Base-by-base conservation (phyloP, 92 coral and sea anemone species). In the Phenganax subtilis region DNA sequence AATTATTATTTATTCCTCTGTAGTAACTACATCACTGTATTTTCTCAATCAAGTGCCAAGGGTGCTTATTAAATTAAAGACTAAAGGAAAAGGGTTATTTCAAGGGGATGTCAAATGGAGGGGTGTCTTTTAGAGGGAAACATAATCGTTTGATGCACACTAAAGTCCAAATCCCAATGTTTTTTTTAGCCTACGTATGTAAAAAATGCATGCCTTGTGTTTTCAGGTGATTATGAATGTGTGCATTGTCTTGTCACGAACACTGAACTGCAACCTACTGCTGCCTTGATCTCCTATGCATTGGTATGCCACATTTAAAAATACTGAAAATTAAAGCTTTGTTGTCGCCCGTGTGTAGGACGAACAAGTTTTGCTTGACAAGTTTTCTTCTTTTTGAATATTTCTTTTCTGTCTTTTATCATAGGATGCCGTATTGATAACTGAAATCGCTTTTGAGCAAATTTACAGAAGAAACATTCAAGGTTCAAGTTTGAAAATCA, bases 171-270 rank as follows among this genome's bases (percentile, higher is more conserved):
- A 1, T 14, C 25, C 7, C 4, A 4, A 59, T 20, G 16, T 59
- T 20, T 14, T 59, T 59, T 14, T 7, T 20, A 14, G 3, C 25
- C n/a, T 59, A 59, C 7, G 37, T 29, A 30, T 7, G 29, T 29
- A 0, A 17, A 30, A 80, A 5, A 2, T 37, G 5, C 47, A 37
- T 30, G 10, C 29, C 7, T 5, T 27, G 55, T 82, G 0, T 75
- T 83, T 31, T 79, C 85, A 80, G 97, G 92, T 67, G 96, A 92
- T 86, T 96, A 96, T 64, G 83, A 90, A 62, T 90, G 97, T 76
- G 99, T 96, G n/a, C 88, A 90, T 66, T 88, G 93, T 29, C 82
- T 96, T 86, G 99, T 96, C 53, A 92, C 97, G 63, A 92, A 90
- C 77, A 86, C 96, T 28, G 96, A 92, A 27, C 88, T 89, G 27